A percentile compares a stretch with the other conserved stretches of the same genome.
These are phyloP conservation scores for Pogonognathellus flavescens DNA, from an alignment of 1,140 invertebrate species.

Conservation along the genomic window DNA sequence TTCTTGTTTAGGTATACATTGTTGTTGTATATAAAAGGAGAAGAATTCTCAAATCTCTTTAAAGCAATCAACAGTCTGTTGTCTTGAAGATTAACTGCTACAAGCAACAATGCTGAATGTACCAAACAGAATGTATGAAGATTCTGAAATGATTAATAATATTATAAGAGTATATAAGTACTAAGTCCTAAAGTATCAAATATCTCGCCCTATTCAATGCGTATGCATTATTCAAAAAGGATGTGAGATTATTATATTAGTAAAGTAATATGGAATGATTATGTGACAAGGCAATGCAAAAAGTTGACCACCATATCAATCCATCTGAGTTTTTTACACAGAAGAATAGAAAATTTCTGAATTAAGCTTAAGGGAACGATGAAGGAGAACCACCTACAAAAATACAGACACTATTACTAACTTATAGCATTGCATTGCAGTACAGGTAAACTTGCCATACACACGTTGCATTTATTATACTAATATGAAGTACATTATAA, in stretches of 20 bases:
- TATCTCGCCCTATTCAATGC: too few relatives aligned
- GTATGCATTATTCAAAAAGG: too few relatives aligned
- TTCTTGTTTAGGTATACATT: too few relatives aligned
- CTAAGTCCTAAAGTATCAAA: too few relatives aligned
- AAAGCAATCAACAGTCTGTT: neutral
- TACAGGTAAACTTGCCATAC: neutral
- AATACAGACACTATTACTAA: too few relatives aligned
- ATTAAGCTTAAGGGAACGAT: slow-evolving; percentile 2
- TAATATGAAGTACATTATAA: too few relatives aligned
- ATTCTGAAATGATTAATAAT: too few relatives aligned
- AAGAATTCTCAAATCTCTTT: too few relatives aligned
- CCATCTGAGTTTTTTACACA: neutral
- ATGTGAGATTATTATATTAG: too few relatives aligned
- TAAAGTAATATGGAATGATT: neutral
- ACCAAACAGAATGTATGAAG: too few relatives aligned
- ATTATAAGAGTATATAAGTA: too few relatives aligned
- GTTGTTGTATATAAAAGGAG: too few relatives aligned
- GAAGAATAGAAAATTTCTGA: neutral
- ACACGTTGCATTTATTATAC: neutral
- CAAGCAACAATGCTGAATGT: neutral
- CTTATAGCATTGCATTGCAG: neutral
- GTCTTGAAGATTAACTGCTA: slow-evolving; percentile 24
- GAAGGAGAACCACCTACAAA: slow-evolving; percentile 26
- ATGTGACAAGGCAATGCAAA: slow-evolving; percentile 37
- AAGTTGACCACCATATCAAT: slow-evolving; percentile 45